Conservation (phyloP, 2,888 invertebrate genomes). For the Drosophila falleni region DNA sequence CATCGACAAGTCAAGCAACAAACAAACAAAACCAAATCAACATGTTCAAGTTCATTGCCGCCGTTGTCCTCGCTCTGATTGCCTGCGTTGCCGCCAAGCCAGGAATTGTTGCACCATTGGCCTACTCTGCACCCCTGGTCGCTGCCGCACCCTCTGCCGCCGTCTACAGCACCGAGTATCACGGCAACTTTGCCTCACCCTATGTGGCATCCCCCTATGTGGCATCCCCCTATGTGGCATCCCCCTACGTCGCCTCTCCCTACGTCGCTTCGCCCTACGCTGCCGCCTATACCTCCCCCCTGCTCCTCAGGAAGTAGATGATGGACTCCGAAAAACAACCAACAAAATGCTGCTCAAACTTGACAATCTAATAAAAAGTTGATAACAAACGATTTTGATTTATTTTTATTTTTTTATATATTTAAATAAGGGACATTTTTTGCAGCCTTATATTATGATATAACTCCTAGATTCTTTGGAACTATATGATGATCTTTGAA, state of each 20-base stretch:
- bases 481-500: no score
- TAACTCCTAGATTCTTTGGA: background rate
- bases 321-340: background rate
- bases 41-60: constrained; percentile 76
- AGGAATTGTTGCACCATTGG: constrained; percentile 81
- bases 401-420: background rate
- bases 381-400: constrained; percentile 26
- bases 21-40: constrained; percentile 29
- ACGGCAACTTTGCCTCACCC: constrained; percentile 84
- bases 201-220: constrained; percentile 72
- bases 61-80: constrained; percentile 78
- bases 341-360: background rate
- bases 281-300: constrained; percentile 69
- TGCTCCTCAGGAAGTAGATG: constrained; percentile 76
- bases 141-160: constrained; percentile 85
- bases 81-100: constrained; percentile 82
- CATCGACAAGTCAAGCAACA: constrained; percentile 49
- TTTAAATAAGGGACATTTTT: background rate
- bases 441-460: constrained; percentile 34
- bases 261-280: constrained; percentile 60
- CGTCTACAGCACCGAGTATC: constrained; percentile 76
- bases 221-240: constrained; percentile 78
- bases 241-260: constrained; percentile 60
- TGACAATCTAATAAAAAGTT: constrained; percentile 38
- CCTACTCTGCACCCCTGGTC: constrained; percentile 81